Base-by-base conservation (phyloP, 1,140 invertebrate genomes). In the Bombus sylvicola region DNA sequence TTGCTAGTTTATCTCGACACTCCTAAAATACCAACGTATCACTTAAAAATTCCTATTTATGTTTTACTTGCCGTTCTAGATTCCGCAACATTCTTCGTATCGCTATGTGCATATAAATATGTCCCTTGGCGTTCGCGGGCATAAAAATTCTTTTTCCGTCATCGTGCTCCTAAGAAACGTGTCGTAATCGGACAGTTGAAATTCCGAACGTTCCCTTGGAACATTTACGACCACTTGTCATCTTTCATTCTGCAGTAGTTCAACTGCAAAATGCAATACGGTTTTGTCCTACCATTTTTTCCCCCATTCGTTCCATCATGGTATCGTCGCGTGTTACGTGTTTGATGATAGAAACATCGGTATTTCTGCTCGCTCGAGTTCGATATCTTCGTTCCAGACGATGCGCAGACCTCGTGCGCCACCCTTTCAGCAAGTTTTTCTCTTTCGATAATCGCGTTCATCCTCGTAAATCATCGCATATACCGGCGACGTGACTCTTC, bases 341-440 rank as follows among this genome's bases (percentile, higher is more conserved):
- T 66, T 82, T 66, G 64, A 82, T 53, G 81, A 66, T 82, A n/a
- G 81, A 66, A 82, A 82, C 81, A 74, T 75, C 73, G 81, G 39
- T n/a, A 62, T 64, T 66, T 66, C 71, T 72, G 43, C 71, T 82
- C 59, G 78, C 71, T 66, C 81, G 81, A 47, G 81, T 82, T 66
- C 71, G 71, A 82, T 82, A 82, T 82, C 81, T 74, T 53, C 71
- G 57, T 82, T 74, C 31, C 57, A 66, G 41, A 64, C 81, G 71
- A 28, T 34, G 57, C 71, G 12, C 57, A 37, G 25, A 53, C 72
- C 41, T 37, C 3, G 31, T 2, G 53, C 39, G 28, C 13, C 71
- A n/a, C 5, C 69, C 69, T 82, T 82, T 82, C 57, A 82, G 80
- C 8, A 64, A 39, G 43, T 82, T 74, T 81, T 82, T 34, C 80